Conservation (phyloP, 2,797 vertebrate species). For the Artibeus lituratus region DNA sequence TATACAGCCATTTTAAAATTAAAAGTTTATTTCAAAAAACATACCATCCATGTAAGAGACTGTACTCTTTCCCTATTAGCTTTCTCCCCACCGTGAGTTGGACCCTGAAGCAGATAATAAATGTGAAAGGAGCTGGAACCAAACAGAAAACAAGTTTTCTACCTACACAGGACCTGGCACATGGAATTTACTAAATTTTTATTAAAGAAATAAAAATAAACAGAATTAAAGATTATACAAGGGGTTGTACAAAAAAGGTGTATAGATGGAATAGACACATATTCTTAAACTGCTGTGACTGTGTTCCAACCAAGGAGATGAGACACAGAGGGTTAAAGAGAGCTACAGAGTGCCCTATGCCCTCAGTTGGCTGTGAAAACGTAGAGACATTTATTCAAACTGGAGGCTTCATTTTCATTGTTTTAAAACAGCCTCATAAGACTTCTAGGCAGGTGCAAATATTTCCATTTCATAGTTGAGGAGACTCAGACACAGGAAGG, state of each 20-base stretch:
- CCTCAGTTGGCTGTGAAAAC: neutral
- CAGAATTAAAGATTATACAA: neutral
- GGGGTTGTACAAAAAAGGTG: neutral
- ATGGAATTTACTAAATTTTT: neutral
- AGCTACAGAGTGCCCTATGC: neutral
- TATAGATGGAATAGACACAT: neutral
- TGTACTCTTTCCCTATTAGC: neutral
- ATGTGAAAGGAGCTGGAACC: neutral
- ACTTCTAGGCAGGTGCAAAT: neutral
- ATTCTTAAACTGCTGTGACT: neutral
- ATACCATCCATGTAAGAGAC: neutral
- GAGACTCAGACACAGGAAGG: neutral
- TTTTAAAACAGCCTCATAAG: neutral
- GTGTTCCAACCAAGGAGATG: neutral
- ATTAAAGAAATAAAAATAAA: neutral
- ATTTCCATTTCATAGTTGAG: conserved; percentile 34
- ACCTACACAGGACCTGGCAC: neutral
- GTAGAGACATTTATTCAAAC: neutral
- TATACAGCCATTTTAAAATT: neutral
- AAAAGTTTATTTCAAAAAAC: neutral
- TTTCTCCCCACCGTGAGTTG: neutral
- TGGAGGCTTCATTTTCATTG: neutral
- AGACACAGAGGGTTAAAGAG: neutral
- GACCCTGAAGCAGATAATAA: neutral
- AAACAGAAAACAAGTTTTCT: neutral